Evolutionary conservation across 2,797 vertebrate genomes (phyloP), one percentile per base, ranked within the genome.

Genomic region (Diplodus puntazzo): DNA sequence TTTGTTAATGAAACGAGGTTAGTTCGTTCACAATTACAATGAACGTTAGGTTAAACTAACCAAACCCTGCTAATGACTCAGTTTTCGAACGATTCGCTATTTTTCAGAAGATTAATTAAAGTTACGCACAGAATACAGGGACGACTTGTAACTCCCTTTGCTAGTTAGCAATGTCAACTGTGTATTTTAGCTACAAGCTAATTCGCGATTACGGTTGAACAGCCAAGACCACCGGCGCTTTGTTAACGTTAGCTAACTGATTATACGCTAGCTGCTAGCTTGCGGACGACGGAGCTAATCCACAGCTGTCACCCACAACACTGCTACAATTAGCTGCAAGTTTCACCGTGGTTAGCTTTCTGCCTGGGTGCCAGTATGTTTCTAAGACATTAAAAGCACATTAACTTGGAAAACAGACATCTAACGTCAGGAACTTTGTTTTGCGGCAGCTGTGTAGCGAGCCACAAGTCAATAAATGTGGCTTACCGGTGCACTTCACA

Each of bases 171-270:
- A 18, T 14, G 23, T 4, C 1, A 52, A 3, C 11, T 27, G 23
- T 30, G 48, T 62, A 34, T 27, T 69, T 72, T 63, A 79, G 73
- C 84, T 63, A 63, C 2, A 12, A 50, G 83, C 82, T 82, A 85
- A 77, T 50, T 65, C 17, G 48, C 49, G 62, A 58, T 52, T 54
- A 48, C 23, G 21, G 45, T 64, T 73, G 61, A 76, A 67, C 68
- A 81, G 52, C 53, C 43, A 5, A 21, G 77, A 79, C 43, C 65
- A 79, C 52, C 69, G 66, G 53, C 68, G 92, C 92, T 92, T 92
- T 93, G 93, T 93, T 94, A 93, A 88, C 92, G 92, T 93, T 94
- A 93, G 89, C 92, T 72, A 48, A 66, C 48, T 69, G 79, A 58
- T 76, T 49, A 69, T 61, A n/a, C 21, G 61, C 23, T 72, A 71